These are phyloP conservation scores for Gymnopithys bicolor DNA, from an alignment of 2,797 vertebrate species.

Conservation along the genomic window DNA sequence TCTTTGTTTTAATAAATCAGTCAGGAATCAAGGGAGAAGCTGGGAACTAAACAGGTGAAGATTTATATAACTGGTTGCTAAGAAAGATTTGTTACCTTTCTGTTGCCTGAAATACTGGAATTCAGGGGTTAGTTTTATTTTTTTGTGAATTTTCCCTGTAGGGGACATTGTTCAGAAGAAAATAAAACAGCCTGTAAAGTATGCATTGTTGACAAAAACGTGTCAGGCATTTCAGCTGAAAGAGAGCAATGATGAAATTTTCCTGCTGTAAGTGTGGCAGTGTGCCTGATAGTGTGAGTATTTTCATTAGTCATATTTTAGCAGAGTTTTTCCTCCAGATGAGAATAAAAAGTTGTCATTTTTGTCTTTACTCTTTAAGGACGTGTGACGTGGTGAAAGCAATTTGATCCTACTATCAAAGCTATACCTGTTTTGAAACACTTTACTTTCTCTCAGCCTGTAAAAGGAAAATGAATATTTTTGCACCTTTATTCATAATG, in stretches of 20 bases:
- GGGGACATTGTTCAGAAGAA: background rate
- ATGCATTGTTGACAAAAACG: background rate
- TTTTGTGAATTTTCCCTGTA: background rate
- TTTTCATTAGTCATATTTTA: constrained; percentile 21
- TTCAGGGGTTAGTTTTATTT: background rate
- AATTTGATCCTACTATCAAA: constrained; percentile 42
- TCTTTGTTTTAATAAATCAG: background rate
- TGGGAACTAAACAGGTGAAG: background rate
- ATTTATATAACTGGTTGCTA: background rate
- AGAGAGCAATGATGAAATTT: background rate
- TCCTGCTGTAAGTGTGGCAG: background rate
- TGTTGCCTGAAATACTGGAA: background rate
- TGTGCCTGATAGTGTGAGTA: background rate
- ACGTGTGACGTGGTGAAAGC: background rate
- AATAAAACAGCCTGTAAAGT: background rate
- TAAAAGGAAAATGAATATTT: background rate
- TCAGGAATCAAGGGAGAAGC: background rate
- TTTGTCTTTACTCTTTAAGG: background rate
- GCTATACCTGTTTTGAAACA: background rate
- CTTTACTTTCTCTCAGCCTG: background rate
- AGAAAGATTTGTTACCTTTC: background rate
- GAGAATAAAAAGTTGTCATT: background rate
- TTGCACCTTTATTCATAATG: background rate
- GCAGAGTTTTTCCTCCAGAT: background rate
- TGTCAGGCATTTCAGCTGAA: background rate